Evolutionary conservation across 2,797 vertebrate species (phyloP).

Genomic region (Brachyrhaphis roseni): DNA sequence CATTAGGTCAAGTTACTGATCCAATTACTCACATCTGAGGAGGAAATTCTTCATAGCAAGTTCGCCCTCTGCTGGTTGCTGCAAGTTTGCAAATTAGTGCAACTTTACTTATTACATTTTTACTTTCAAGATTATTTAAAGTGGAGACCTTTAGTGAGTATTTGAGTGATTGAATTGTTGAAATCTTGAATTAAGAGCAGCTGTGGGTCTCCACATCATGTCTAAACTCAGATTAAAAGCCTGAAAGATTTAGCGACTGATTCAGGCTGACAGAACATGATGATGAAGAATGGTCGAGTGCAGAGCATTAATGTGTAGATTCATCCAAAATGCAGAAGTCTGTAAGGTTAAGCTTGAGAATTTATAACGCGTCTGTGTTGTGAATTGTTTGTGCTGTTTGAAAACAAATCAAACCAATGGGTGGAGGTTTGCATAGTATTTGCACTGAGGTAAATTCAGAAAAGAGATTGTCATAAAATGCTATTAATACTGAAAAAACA

Average conservation of each 20-base stretch:
- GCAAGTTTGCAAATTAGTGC: background rate
- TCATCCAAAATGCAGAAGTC: background rate
- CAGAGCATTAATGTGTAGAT: slow-evolving; percentile 3
- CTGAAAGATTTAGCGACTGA: slow-evolving; percentile 56
- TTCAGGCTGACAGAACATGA: slow-evolving; percentile 49
- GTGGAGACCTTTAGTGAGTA: background rate
- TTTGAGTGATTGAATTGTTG: background rate
- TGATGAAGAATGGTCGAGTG: slow-evolving; percentile 31
- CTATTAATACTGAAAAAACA: background rate
- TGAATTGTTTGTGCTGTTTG: background rate
- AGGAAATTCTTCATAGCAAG: slow-evolving; percentile 48
- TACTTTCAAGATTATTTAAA: background rate
- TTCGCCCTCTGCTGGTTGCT: slow-evolving; percentile 73
- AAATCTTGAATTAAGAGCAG: slow-evolving; percentile 29
- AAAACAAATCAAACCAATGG: background rate
- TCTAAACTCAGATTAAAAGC: slow-evolving; percentile 51
- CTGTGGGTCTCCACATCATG: slow-evolving; percentile 47
- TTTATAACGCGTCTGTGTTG: background rate
- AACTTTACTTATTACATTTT: background rate
- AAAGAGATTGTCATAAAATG: background rate
- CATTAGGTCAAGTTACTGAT: slow-evolving; percentile 37
- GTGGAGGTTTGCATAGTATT: background rate
- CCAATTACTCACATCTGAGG: slow-evolving; percentile 18
- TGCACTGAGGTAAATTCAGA: background rate
- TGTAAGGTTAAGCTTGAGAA: background rate